These are phyloP conservation scores for Phalacrocorax pelagicus DNA, from an alignment of 2,113 vertebrate genomes.

Conservation along the genomic window DNA sequence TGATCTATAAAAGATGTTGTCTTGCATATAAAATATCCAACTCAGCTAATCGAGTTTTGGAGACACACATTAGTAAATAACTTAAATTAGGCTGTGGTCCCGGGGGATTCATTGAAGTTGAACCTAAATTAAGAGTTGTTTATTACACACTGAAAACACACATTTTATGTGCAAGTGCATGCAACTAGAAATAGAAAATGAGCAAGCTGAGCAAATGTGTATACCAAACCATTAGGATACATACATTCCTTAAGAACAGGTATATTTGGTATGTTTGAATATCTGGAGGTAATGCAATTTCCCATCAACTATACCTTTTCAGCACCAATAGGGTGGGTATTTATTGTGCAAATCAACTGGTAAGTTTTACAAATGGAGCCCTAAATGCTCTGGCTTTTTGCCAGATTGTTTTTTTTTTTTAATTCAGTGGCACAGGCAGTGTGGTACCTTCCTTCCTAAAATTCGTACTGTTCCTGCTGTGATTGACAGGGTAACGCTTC, in stretches of 20 bases:
- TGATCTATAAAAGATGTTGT: background rate
- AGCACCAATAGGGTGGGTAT: background rate
- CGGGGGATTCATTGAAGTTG: background rate
- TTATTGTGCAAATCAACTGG: constrained; percentile 51
- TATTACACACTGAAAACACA: constrained; percentile 21
- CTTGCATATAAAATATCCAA: background rate
- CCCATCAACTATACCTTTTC: constrained; percentile 29
- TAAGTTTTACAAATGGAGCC: constrained; percentile 48
- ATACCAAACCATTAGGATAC: background rate
- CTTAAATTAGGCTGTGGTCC: background rate
- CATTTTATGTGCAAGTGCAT: constrained; percentile 7
- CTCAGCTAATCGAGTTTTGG: background rate
- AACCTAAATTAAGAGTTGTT: constrained; percentile 11
- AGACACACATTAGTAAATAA: background rate
- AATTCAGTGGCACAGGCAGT: constrained; percentile 69
- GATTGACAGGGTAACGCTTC: constrained; percentile 80
- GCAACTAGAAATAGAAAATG: constrained; percentile 28
- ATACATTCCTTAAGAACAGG: background rate
- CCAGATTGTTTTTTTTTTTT: constrained; percentile 21
- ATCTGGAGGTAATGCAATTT: constrained; percentile 50
- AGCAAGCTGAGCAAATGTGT: constrained; percentile 3
- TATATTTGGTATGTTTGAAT: background rate
- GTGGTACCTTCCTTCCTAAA: constrained; percentile 68
- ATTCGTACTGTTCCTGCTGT: constrained; percentile 63
- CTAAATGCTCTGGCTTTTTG: constrained; percentile 66